phyloP scores from a whole-genome alignment of 2,888 invertebrate genomes.

The Catotricha subobsoleta region DNA sequence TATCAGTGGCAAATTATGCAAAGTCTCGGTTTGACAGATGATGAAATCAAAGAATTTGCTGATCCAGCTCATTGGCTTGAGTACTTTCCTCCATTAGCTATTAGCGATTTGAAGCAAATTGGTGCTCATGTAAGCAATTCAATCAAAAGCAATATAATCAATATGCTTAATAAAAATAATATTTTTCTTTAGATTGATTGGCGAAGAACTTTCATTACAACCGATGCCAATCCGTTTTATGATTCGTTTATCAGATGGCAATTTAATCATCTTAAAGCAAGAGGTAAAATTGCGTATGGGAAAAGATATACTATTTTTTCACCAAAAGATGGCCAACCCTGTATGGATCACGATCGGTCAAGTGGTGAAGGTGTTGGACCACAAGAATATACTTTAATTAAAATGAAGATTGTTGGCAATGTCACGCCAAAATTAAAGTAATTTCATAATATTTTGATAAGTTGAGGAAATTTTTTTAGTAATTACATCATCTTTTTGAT shows the following conservation, averaged over 20 bases:
- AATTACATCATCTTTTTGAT: constrained; percentile 1
- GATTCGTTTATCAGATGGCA: constrained; percentile 98
- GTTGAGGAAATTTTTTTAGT: not conserved
- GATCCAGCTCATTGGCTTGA: constrained; percentile 86
- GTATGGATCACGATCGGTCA: constrained; percentile 98
- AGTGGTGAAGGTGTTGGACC: constrained; percentile 95
- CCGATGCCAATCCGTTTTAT: constrained; percentile 92
- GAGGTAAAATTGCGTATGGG: constrained; percentile 87
- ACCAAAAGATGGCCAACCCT: constrained; percentile 91
- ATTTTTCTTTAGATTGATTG: constrained; percentile 93
- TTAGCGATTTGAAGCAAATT: constrained; percentile 69
- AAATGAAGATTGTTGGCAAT: constrained; percentile 58
- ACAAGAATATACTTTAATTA: constrained; percentile 93
- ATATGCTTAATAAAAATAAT: too few species aligned
- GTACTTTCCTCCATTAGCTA: constrained; percentile 86
- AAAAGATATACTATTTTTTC: constrained; percentile 95
- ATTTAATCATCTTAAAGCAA: constrained; percentile 64
- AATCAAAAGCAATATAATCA: not conserved
- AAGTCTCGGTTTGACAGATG: constrained; percentile 70
- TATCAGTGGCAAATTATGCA: constrained; percentile 99
- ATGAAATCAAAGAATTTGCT: constrained; percentile 86
- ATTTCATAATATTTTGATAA: constrained; percentile 31
- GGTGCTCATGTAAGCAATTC: constrained; percentile 64
- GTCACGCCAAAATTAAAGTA: constrained; percentile 33
- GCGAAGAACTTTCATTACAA: constrained; percentile 96